These are phyloP conservation scores for Pharmacophagus antenor DNA, from an alignment of 2,888 invertebrate species.

Conservation along the genomic window DNA sequence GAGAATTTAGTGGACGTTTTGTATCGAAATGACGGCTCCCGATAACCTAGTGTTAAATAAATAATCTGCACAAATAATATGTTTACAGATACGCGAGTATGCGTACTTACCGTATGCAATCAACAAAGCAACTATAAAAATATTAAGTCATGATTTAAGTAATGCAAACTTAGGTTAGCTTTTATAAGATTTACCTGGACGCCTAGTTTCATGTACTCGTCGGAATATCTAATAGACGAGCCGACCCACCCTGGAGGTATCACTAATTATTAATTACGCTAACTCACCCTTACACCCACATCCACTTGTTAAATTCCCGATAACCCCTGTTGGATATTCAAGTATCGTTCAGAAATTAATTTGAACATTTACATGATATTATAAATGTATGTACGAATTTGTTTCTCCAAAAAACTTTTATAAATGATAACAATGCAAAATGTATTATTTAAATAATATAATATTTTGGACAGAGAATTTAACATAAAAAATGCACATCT, in stretches of 20 bases:
- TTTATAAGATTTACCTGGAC: background rate
- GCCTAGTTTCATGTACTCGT: conserved; percentile 4
- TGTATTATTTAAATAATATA: background rate
- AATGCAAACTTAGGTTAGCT: background rate
- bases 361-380: background rate
- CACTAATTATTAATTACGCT: conserved; percentile 23
- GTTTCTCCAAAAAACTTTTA: background rate
- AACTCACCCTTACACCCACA: conserved; percentile 7
- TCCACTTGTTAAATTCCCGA: conserved; percentile 2
- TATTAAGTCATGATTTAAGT: background rate
- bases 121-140: background rate
- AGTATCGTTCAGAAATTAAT: background rate
- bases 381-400: background rate
- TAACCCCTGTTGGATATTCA: conserved; percentile 7
- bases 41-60: too few species aligned
- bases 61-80: too few species aligned
- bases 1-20: too few species aligned
- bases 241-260: background rate
- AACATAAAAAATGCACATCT: too few species aligned
- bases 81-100: too few species aligned
- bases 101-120: too few species aligned
- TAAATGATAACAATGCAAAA: background rate
- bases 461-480: too few species aligned
- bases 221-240: conserved; percentile 15
- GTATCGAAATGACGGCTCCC: too few species aligned